Percentiles rank a stretch among this genome's conserved stretches.
Conservation (phyloP, 2,797 vertebrate genomes). For the Darevskia mixta region DNA sequence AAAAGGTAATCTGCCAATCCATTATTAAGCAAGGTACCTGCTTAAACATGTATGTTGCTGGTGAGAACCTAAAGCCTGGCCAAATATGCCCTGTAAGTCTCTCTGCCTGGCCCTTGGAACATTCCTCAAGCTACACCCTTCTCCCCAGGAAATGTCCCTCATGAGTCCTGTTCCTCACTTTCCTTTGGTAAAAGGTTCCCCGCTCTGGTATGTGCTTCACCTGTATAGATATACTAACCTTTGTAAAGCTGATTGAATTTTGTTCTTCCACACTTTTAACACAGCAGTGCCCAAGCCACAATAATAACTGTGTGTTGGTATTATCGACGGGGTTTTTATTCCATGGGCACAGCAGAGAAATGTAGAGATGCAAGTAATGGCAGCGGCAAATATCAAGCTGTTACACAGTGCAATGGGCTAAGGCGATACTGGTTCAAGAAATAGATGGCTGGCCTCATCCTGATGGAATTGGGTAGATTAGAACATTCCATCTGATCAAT, state of each 20-base stretch:
- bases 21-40: not conserved
- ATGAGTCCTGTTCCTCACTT: too few species aligned
- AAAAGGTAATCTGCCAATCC: too few species aligned
- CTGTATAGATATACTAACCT: not conserved
- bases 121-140: too few species aligned
- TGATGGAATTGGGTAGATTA: not conserved
- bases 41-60: conserved; percentile 7
- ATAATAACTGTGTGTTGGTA: not conserved
- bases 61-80: too few species aligned
- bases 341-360: not conserved
- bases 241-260: conserved; percentile 1
- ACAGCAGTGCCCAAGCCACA: not conserved
- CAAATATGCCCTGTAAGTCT: too few species aligned
- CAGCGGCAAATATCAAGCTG: not conserved
- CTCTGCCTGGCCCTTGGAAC: too few species aligned
- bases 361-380: not conserved
- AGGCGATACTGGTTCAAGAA: not conserved
- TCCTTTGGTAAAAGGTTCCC: too few species aligned
- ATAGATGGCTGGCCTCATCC: too few species aligned
- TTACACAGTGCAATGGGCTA: not conserved
- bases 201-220: not conserved
- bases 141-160: too few species aligned
- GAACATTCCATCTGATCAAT: not conserved
- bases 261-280: not conserved
- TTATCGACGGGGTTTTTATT: not conserved